Evolutionary conservation across 2,113 vertebrate species (phyloP), one percentile per base, ranked within the genome.

Genomic region (Petrocephalus zakoni): DNA sequence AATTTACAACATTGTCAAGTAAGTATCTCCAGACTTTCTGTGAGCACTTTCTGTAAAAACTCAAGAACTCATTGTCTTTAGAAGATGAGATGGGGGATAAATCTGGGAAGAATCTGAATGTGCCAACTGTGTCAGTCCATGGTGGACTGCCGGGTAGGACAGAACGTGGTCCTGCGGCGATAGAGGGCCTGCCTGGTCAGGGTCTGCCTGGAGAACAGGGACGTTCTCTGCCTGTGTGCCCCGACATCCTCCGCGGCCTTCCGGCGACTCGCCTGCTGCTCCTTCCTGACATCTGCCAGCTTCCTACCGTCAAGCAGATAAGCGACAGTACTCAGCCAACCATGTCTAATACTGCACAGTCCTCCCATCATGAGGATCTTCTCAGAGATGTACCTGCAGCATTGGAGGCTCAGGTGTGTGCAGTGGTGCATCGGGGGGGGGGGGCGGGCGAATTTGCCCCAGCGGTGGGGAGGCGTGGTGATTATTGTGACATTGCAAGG

Each of bases 131-230:
- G 34, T 75, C 6, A 37, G 72, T 42, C 34, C 17, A 42, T 42
- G 72, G 72, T 78, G 72, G 72, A 42, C 13, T 68, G 61, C 25
- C 25, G 25, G 10, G 61, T 29, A 29, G 25, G 61, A 68, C 75
- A 37, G 42, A 46, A 46, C 34, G 29, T 55, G 15, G 22, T 19
- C 52, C 42, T 58, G 84, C 75, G 34, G 37, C 21, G 51, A 52
- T 22, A 21, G 29, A 19, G 29, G n/a, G 25, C 2, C 85, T 93
- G 98, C 98, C 97, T 97, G 86, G 95, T 94, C 87, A 97, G 90
- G 47, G 96, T 97, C 90, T 96, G 92, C 89, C 94, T 98, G 82
- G 98, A 94, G 93, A 96, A 97, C 90, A 82, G 91, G 11, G 95
- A 92, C 1, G 96, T 95, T 58, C 91, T 94, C 89, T 89, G 91